phyloP scores from a whole-genome alignment of 2,888 invertebrate genomes.

The Anodontia alba region DNA sequence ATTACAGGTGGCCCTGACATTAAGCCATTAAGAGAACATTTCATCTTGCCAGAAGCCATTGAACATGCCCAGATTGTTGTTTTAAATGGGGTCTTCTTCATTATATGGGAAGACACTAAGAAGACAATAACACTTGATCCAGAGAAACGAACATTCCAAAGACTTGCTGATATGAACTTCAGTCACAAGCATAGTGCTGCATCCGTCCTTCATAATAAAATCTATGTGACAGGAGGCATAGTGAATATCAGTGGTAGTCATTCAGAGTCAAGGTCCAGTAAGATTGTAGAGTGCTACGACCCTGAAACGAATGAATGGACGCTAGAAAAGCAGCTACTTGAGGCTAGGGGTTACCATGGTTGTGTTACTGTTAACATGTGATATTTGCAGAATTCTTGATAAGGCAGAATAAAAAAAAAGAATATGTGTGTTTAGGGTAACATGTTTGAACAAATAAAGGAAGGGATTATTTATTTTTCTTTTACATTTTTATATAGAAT shows the following conservation, averaged over 20 bases:
- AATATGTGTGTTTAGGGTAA: too few relatives aligned
- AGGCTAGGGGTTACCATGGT: slow-evolving; percentile 80
- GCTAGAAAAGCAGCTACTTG: slow-evolving; percentile 73
- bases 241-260: slow-evolving; percentile 75
- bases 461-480: too few relatives aligned
- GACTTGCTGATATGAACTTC: slow-evolving; percentile 77
- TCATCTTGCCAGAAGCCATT: slow-evolving; percentile 81
- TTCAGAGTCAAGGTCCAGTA: slow-evolving; percentile 75
- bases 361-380: slow-evolving; percentile 82
- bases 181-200: slow-evolving; percentile 79
- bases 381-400: slow-evolving; percentile 18
- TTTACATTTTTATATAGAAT: too few relatives aligned
- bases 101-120: slow-evolving; percentile 83
- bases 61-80: slow-evolving; percentile 81
- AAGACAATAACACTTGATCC: slow-evolving; percentile 83
- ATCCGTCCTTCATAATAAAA: slow-evolving; percentile 79
- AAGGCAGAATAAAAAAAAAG: too few relatives aligned
- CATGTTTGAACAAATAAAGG: too few relatives aligned
- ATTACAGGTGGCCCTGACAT: slow-evolving; percentile 66
- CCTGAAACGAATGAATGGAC: slow-evolving; percentile 80
- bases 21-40: slow-evolving; percentile 81
- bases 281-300: slow-evolving; percentile 82
- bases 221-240: slow-evolving; percentile 82
- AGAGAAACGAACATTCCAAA: slow-evolving; percentile 80
- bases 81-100: slow-evolving; percentile 82